A percentile compares a stretch with the other conserved stretches of the same genome.
These are phyloP conservation scores for Drosophila mayaguana DNA, from an alignment of 2,888 invertebrate species.

Conservation along the genomic window DNA sequence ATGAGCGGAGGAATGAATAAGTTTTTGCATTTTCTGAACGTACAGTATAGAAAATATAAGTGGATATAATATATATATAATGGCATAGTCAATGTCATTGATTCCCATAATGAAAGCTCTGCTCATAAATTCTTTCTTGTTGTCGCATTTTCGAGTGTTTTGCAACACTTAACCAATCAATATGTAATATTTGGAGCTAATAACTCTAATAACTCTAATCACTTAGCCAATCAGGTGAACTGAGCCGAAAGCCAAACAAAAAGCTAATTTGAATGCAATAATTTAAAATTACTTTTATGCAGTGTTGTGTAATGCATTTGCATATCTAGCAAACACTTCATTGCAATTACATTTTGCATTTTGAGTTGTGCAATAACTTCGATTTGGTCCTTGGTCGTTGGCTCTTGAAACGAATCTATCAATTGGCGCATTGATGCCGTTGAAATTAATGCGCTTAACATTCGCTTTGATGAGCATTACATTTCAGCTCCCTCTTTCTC, in stretches of 20 bases:
- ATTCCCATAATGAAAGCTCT: neutral
- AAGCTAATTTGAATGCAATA: neutral
- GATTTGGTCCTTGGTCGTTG: neutral
- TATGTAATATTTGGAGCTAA: neutral
- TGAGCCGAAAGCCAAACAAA: neutral
- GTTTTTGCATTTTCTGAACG: neutral
- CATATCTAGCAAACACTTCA: neutral
- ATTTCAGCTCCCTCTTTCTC: conserved; percentile 22
- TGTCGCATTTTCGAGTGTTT: conserved; percentile 1
- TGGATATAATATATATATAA: neutral
- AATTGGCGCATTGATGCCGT: conserved; percentile 35
- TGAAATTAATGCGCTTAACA: conserved; percentile 49
- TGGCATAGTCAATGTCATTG: too few relatives aligned
- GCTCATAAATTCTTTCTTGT: neutral
- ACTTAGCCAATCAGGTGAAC: neutral
- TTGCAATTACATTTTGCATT: neutral
- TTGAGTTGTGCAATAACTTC: conserved; percentile 6
- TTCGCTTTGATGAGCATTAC: conserved; percentile 32
- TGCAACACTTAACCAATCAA: neutral
- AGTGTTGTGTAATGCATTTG: conserved; percentile 6
- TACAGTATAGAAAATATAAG: neutral
- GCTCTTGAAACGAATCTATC: conserved; percentile 11
- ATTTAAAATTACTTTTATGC: neutral
- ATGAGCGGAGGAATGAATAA: neutral
- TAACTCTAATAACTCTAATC: neutral